Conservation (phyloP, 64 coral and sea anemone genomes). For the Hydrozoanthus tunicans region DNA sequence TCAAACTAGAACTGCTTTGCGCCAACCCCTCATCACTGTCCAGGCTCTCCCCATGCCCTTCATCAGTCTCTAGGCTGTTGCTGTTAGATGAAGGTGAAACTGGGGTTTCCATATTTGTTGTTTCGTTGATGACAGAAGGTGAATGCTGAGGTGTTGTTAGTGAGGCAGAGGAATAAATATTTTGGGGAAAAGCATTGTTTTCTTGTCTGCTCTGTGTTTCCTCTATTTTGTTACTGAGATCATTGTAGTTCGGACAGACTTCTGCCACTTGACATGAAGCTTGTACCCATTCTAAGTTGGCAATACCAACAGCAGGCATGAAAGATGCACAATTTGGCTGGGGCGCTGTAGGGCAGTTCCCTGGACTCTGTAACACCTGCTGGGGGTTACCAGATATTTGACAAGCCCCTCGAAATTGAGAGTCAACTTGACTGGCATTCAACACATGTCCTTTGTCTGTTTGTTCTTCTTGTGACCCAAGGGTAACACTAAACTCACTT, state of each 20-base stretch:
- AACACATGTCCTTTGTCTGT: background rate
- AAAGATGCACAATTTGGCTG: background rate
- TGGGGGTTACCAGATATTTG: background rate
- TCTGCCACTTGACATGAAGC: background rate
- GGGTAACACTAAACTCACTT: slow-evolving; percentile 20
- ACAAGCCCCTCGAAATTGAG: background rate
- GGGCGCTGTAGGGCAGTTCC: too few relatives aligned
- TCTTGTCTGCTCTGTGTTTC: background rate
- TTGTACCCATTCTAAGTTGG: background rate
- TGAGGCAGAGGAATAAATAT: background rate
- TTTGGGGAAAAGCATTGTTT: too few relatives aligned
- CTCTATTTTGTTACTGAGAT: background rate
- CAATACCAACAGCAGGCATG: too few relatives aligned
- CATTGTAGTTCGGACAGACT: background rate
- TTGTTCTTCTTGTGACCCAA: background rate
- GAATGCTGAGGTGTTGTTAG: background rate
- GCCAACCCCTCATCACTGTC: slow-evolving; percentile 22
- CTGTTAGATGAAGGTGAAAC: slow-evolving; percentile 17
- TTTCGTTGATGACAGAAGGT: background rate
- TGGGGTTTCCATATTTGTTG: background rate
- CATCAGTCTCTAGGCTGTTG: slow-evolving; percentile 42
- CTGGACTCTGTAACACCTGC: background rate
- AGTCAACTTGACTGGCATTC: background rate
- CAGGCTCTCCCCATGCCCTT: slow-evolving; percentile 31
- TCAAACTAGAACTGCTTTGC: background rate